phyloP scores from a whole-genome alignment of 2,797 vertebrate genomes.

The Peromyscus nudipes region DNA sequence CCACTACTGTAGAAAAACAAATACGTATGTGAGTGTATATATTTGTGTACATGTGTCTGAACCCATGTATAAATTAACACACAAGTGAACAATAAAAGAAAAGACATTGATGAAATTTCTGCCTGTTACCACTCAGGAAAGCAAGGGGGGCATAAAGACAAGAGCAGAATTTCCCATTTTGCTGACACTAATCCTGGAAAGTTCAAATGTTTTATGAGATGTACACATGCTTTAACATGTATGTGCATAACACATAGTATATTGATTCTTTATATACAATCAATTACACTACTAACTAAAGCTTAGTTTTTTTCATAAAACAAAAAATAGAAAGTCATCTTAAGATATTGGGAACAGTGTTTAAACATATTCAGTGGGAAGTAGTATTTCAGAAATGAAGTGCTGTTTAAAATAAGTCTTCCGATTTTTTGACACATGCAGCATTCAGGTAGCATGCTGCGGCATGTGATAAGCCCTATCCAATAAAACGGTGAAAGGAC shows the following conservation, averaged over 20 bases:
- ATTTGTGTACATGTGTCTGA: neutral
- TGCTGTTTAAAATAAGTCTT: constrained; percentile 45
- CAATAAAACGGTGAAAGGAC: constrained; percentile 1
- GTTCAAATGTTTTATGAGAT: constrained; percentile 47
- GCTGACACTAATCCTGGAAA: neutral
- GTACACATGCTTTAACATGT: neutral
- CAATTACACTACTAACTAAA: constrained; percentile 2
- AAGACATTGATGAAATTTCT: neutral
- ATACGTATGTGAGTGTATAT: neutral
- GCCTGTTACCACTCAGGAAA: neutral
- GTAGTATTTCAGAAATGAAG: constrained; percentile 30
- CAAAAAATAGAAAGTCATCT: constrained; percentile 7
- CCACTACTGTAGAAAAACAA: constrained; percentile 14
- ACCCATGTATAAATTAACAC: neutral
- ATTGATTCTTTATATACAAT: neutral
- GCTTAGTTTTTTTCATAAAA: neutral
- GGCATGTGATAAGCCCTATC: too few species aligned
- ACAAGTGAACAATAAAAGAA: neutral
- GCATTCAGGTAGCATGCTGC: too few species aligned
- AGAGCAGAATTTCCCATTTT: neutral
- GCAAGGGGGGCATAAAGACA: neutral
- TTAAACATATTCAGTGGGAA: constrained; percentile 50
- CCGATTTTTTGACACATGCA: neutral
- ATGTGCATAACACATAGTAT: neutral
- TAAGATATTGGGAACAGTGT: neutral